Evolutionary conservation across 2,113 vertebrate species (phyloP).

Genomic region (Puntigrus tetrazona): DNA sequence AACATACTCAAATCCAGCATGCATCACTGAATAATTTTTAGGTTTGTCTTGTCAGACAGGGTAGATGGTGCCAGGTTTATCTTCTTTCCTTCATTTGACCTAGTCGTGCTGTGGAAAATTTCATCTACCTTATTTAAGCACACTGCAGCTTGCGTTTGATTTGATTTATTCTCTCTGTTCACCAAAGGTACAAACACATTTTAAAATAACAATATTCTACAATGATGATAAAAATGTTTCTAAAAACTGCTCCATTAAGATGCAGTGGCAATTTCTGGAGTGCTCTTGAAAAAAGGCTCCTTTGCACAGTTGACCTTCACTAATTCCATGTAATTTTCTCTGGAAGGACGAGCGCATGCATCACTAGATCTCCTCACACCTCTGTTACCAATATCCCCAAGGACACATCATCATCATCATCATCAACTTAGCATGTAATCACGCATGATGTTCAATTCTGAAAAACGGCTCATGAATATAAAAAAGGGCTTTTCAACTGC

Average conservation of each 20-base stretch:
- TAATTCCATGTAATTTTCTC: constrained; percentile 32
- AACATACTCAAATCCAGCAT: constrained; percentile 17
- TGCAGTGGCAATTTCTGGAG: constrained; percentile 14
- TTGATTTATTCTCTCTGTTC: constrained; percentile 20
- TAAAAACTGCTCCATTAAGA: constrained; percentile 21
- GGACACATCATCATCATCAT: constrained; percentile 32
- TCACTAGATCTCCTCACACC: constrained; percentile 16
- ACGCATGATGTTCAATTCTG: constrained; percentile 24
- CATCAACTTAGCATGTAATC: constrained; percentile 22
- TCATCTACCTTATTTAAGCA: constrained; percentile 5
- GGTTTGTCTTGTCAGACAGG: background rate
- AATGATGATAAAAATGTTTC: background rate
- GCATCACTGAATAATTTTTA: background rate
- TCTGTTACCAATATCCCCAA: constrained; percentile 21
- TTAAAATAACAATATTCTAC: constrained; percentile 1
- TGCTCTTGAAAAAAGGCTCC: background rate
- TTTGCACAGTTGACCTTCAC: constrained; percentile 22
- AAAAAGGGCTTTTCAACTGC: background rate
- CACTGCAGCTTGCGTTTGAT: background rate
- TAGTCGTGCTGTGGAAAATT: background rate
- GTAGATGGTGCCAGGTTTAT: constrained; percentile 1
- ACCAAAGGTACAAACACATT: background rate
- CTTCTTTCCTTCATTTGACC: constrained; percentile 19
- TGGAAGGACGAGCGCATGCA: constrained; percentile 5
- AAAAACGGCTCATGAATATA: background rate